phyloP scores from a whole-genome alignment of 92 coral and sea anemone genomes.

The Parazoanthus swiftii region DNA sequence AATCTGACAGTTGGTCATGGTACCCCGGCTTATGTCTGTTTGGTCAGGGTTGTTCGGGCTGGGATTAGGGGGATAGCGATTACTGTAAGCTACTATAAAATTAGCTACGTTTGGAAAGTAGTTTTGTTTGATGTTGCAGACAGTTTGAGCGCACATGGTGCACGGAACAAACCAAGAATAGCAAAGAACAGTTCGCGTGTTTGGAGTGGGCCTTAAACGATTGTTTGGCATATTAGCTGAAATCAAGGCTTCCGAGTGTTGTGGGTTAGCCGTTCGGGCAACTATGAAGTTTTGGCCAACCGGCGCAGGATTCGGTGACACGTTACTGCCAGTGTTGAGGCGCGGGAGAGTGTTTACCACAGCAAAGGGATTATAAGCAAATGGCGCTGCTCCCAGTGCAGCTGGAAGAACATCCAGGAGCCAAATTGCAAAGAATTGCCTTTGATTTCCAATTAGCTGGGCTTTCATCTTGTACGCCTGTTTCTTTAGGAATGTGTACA shows the following conservation, averaged over 20 bases:
- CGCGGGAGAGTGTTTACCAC: not conserved
- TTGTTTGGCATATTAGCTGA: not conserved
- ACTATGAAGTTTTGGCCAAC: not conserved
- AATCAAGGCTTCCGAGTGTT: not conserved
- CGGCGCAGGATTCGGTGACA: not conserved
- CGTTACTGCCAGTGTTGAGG: not conserved
- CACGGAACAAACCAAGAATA: constrained; percentile 18
- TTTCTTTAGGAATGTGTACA: not conserved
- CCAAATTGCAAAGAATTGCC: constrained; percentile 4
- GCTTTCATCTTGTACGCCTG: not conserved
- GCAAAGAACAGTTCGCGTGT: constrained; percentile 8
- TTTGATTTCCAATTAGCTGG: not conserved
- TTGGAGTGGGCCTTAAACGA: not conserved
- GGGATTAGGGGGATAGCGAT: not conserved
- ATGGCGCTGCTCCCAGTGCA: not conserved
- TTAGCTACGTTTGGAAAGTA: not conserved
- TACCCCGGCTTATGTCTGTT: not conserved
- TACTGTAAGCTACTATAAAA: constrained; percentile 1
- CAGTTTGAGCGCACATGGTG: not conserved
- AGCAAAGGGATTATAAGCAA: not conserved
- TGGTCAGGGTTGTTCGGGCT: not conserved
- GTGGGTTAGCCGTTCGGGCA: not conserved
- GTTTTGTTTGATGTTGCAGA: not conserved
- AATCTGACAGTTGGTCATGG: not conserved
- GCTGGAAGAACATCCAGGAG: not conserved